phyloP scores from a whole-genome alignment of 2,113 vertebrate species.

The Crotalus viridis region DNA sequence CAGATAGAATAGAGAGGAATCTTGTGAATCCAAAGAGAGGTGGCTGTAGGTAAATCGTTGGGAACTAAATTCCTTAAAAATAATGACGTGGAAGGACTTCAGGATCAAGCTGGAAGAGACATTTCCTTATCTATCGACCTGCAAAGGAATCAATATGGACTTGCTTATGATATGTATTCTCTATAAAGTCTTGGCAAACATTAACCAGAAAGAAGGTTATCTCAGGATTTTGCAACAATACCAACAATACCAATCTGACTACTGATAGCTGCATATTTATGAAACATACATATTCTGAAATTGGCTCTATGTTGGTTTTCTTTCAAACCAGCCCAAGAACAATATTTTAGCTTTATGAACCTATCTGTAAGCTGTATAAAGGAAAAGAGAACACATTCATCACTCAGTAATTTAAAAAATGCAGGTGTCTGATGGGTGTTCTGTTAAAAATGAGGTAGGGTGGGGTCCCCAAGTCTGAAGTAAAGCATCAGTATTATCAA shows the following conservation, averaged over 20 bases:
- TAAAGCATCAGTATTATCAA: conserved; percentile 66
- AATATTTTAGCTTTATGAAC: conserved; percentile 11
- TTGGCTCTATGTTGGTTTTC: conserved; percentile 8
- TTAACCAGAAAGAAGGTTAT: background rate
- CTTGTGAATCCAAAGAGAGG: background rate
- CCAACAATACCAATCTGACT: background rate
- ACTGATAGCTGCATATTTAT: conserved; percentile 6
- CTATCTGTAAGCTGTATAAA: background rate
- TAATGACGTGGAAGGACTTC: background rate
- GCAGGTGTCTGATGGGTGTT: conserved; percentile 50
- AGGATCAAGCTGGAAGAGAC: background rate
- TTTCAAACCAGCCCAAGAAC: background rate
- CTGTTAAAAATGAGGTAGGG: conserved; percentile 59
- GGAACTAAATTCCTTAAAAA: background rate
- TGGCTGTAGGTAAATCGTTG: background rate
- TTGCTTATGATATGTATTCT: background rate
- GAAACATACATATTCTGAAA: background rate
- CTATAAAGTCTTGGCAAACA: background rate
- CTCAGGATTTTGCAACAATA: background rate
- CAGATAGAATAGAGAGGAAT: background rate
- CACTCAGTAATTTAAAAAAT: conserved; percentile 49
- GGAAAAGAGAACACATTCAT: conserved; percentile 40
- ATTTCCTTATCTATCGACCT: too few relatives aligned
- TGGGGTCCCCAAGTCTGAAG: conserved; percentile 63
- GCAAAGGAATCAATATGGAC: background rate